Evolutionary conservation across 2,888 invertebrate genomes (phyloP).

Genomic region (Amaurobius ferox): DNA sequence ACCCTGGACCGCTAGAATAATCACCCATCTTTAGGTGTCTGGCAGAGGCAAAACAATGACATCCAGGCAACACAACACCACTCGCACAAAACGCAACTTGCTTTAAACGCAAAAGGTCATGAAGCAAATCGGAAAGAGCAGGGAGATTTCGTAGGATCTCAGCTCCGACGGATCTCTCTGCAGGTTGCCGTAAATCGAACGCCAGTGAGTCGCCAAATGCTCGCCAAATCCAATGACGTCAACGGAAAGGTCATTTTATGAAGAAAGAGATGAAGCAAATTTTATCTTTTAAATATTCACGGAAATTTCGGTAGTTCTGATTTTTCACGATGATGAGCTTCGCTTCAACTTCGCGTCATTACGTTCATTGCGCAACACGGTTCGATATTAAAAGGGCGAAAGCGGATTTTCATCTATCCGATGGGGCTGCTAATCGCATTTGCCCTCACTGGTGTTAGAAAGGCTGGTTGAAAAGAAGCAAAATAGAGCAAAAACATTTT

Average conservation of each 20-base stretch:
- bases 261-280: background rate
- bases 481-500: too few species aligned
- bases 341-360: too few species aligned
- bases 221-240: background rate
- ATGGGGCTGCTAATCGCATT: too few species aligned
- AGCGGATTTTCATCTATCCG: too few species aligned
- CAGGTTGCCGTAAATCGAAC: background rate
- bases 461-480: too few species aligned
- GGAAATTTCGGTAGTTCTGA: too few species aligned
- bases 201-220: background rate
- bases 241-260: constrained; percentile 7
- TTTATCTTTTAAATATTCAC: background rate
- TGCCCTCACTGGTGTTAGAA: too few species aligned
- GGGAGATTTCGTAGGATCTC: background rate
- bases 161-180: background rate
- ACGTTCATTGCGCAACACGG: too few species aligned
- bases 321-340: too few species aligned
- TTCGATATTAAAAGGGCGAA: too few species aligned
- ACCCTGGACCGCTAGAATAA: background rate
- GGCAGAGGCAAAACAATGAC: background rate
- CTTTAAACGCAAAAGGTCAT: background rate
- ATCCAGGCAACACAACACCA: background rate
- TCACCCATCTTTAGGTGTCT: background rate
- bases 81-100: background rate
- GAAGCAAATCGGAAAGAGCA: background rate